Percentiles rank a stretch among this genome's conserved stretches.
Conservation (phyloP, 2,888 invertebrate genomes). For the Campoletis raptor region DNA sequence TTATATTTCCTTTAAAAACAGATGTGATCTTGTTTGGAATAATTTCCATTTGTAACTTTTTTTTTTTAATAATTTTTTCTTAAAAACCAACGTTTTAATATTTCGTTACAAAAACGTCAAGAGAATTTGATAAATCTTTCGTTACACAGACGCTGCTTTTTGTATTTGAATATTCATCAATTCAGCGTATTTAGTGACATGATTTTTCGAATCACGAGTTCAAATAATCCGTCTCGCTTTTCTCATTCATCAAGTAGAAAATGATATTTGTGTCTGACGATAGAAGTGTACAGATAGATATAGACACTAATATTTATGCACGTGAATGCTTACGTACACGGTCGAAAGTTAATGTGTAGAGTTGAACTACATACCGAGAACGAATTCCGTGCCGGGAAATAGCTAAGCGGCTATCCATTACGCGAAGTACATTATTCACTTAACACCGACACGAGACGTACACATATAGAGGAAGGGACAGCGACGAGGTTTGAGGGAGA, state of each 20-base stretch:
- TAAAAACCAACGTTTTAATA: not conserved
- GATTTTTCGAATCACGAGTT: not conserved
- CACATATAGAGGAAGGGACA: constrained; percentile 16
- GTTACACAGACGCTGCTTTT: not conserved
- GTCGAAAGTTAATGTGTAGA: not conserved
- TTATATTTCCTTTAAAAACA: not conserved
- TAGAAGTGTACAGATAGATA: not conserved
- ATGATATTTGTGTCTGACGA: not conserved
- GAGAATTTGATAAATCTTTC: not conserved
- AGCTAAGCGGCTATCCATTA: constrained; percentile 69
- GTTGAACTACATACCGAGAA: constrained; percentile 48
- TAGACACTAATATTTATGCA: not conserved
- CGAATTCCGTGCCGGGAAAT: constrained; percentile 65
- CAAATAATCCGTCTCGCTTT: constrained; percentile 20
- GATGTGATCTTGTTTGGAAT: not conserved
- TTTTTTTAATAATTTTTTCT: not conserved
- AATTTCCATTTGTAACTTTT: not conserved
- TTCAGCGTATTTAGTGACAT: not conserved
- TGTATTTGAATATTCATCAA: not conserved
- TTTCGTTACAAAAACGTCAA: not conserved
- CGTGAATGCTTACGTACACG: not conserved
- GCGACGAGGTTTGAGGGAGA: constrained; percentile 29
- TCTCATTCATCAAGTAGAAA: constrained; percentile 1
- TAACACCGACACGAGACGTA: constrained; percentile 61
- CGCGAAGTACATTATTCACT: constrained; percentile 69